These are phyloP conservation scores for Nanorana parkeri DNA, from an alignment of 2,113 vertebrate species.

Conservation along the genomic window DNA sequence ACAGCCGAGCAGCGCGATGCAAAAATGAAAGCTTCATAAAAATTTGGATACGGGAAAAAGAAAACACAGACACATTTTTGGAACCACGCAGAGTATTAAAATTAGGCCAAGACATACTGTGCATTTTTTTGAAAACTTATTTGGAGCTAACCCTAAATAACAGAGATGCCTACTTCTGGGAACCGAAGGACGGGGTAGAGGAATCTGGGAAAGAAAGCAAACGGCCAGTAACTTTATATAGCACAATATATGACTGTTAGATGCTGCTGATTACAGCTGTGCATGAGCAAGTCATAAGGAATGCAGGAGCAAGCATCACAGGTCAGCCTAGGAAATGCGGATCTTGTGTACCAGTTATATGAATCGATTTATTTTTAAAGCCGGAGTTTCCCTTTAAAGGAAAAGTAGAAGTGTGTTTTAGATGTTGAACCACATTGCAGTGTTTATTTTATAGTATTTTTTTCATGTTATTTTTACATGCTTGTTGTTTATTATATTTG, in stretches of 20 bases:
- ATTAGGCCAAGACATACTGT: conserved; percentile 66
- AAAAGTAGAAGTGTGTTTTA: too few species aligned
- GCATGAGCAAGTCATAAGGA: conserved; percentile 26
- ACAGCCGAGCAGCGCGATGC: conserved; percentile 59
- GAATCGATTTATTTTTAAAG: too few species aligned
- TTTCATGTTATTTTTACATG: too few species aligned
- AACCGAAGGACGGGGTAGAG: conserved; percentile 68
- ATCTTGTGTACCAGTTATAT: too few species aligned
- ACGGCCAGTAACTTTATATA: conserved; percentile 64
- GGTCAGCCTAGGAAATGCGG: conserved; percentile 21
- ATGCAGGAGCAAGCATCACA: conserved; percentile 3
- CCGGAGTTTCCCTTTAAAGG: too few species aligned
- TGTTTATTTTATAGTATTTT: too few species aligned
- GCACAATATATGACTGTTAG: conserved; percentile 53
- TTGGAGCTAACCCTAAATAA: conserved; percentile 75
- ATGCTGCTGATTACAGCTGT: conserved; percentile 53
- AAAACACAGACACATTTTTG: conserved; percentile 74
- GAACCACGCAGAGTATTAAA: conserved; percentile 61
- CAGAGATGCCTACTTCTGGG: conserved; percentile 80
- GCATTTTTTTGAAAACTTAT: conserved; percentile 71
- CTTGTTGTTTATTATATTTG: too few species aligned
- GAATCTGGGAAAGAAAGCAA: conserved; percentile 61
- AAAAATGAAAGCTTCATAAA: conserved; percentile 71
- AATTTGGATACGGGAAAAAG: conserved; percentile 71
- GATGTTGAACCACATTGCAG: too few species aligned